These are phyloP conservation scores for Hypsopygia costalis DNA, from an alignment of 2,888 invertebrate genomes.

Conservation along the genomic window DNA sequence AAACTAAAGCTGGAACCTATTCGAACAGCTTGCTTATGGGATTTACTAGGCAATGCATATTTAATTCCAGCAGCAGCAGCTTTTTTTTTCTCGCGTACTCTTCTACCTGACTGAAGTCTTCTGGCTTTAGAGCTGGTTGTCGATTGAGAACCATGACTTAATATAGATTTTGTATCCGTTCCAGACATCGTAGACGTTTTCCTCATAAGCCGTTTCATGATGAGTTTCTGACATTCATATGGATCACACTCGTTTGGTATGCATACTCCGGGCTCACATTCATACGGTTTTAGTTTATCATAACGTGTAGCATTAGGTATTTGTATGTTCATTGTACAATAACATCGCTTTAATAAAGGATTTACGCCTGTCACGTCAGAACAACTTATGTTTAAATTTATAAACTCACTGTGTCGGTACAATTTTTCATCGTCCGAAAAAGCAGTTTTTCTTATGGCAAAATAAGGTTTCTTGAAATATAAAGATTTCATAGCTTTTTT, in stretches of 20 bases:
- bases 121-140: not conserved
- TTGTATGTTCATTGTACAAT: conserved; percentile 23
- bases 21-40: conserved; percentile 26
- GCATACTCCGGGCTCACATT: conserved; percentile 34
- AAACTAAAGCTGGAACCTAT: conserved; percentile 36
- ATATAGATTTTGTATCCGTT: not conserved
- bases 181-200: conserved; percentile 15
- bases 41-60: conserved; percentile 3
- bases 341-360: conserved; percentile 3
- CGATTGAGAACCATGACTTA: not conserved
- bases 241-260: conserved; percentile 31
- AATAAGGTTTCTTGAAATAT: not conserved
- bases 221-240: conserved; percentile 27
- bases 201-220: conserved; percentile 22
- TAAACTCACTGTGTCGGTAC: no score
- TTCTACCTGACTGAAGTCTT: not conserved
- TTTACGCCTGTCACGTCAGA: conserved; percentile 2
- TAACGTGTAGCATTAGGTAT: conserved; percentile 5
- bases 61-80: conserved; percentile 16
- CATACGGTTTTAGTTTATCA: conserved; percentile 10
- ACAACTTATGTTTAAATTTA: not conserved
- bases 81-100: not conserved
- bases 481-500: not conserved
- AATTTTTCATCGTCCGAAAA: no score
- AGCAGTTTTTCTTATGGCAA: not conserved